These are phyloP conservation scores for Cosmia pyralina DNA, from an alignment of 2,888 invertebrate species.

Conservation along the genomic window DNA sequence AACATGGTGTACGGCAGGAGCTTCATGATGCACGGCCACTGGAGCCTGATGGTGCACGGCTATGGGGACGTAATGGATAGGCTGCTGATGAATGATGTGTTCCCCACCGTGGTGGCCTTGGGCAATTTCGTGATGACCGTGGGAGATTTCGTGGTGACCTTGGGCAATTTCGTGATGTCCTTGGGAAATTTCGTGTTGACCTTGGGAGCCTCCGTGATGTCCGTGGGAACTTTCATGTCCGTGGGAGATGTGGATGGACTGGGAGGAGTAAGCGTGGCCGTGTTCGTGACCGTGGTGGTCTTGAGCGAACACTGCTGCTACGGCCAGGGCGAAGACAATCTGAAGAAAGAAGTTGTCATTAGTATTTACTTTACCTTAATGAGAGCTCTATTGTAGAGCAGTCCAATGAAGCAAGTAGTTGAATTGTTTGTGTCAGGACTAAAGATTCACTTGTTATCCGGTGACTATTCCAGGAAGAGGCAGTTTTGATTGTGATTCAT, in stretches of 20 bases:
- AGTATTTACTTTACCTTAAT: not conserved
- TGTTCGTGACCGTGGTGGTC: slow-evolving; percentile 69
- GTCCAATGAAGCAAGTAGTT: no score
- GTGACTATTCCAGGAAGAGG: no score
- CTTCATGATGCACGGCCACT: slow-evolving; percentile 29
- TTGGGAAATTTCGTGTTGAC: slow-evolving; percentile 4
- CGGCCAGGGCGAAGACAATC: slow-evolving; percentile 62
- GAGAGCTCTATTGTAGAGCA: no score
- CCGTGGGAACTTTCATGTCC: slow-evolving; percentile 42
- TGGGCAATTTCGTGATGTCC: slow-evolving; percentile 24
- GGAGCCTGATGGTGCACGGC: slow-evolving; percentile 57
- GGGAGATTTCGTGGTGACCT: slow-evolving; percentile 23
- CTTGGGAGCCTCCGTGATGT: slow-evolving; percentile 14
- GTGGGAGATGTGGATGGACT: slow-evolving; percentile 69
- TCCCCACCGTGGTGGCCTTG: slow-evolving; percentile 51
- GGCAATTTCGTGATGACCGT: slow-evolving; percentile 19
- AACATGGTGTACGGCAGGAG: slow-evolving; percentile 37
- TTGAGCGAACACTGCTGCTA: slow-evolving; percentile 70
- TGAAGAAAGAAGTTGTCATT: slow-evolving; percentile 2
- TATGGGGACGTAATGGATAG: slow-evolving; percentile 54
- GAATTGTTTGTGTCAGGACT: no score
- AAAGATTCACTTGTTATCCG: no score
- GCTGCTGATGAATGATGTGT: slow-evolving; percentile 57
- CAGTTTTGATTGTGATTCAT: no score
- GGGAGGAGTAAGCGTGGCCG: slow-evolving; percentile 69